Base-by-base conservation (phyloP, 2,113 vertebrate genomes). In the Microcebus griseorufus region DNA sequence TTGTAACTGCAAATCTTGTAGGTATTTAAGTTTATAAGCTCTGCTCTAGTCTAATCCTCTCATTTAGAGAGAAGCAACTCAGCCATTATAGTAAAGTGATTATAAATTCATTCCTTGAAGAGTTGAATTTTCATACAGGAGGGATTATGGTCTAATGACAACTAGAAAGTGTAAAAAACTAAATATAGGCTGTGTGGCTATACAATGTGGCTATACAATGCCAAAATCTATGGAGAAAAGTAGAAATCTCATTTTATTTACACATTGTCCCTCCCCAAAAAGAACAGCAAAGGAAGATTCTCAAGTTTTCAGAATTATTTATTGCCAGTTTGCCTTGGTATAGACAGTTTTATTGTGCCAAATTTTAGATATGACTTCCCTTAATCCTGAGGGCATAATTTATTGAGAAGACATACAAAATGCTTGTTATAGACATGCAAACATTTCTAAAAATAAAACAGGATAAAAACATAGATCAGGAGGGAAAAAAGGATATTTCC, bases 351-450 rank as follows among this genome's bases (percentile, higher is more conserved):
- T 53, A 83, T 84, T 29, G 20, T 86, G 32, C 39, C 55, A 91
- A 39, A 48, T 96, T 88, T 80, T 91, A 80, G 37, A 27, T 69
- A 39, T 42, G 39, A 64, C 34, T 92, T 79, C 42, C 65, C 37
- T 88, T 95, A 48, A 84, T 81, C 27, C 17, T 64, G 62, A 62
- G 53, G 29, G 22, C 4, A 39, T 67, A 29, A 93, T 58, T 86
- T 83, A 79, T 81, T 93, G 58, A 90, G 34, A 91, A 89, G 78
- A 69, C 23, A 91, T n/a, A 73, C 18, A 79, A 87, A 88, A 92
- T 51, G 1, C 51, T 96, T 86, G 60, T 48, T 86, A 2, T 22
- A 37, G 34, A 58, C 25, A 45, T 53, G 34, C 34, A 94, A 92
- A 91, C 48, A 82, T 42, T 83, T 92, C 42, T 76, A 87, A 82